These are phyloP conservation scores for Hydrozoanthus tunicans DNA, from an alignment of 64 coral and sea anemone genomes.

Conservation along the genomic window DNA sequence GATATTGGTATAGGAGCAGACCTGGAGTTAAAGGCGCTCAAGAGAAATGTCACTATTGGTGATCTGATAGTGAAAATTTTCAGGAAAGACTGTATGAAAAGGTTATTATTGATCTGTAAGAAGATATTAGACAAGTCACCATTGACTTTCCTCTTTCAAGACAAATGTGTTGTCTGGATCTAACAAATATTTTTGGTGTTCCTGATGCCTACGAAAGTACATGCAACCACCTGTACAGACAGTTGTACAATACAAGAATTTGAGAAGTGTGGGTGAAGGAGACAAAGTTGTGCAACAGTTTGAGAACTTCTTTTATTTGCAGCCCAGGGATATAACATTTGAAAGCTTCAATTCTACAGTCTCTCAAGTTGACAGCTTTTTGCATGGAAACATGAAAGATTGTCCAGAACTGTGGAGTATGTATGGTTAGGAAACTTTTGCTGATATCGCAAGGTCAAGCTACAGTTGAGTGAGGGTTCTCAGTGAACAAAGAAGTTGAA, in stretches of 20 bases:
- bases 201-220: slow-evolving; percentile 1
- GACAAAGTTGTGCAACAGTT: slow-evolving; percentile 53
- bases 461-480: slow-evolving; percentile 8
- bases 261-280: slow-evolving; percentile 54
- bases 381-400: slow-evolving; percentile 44
- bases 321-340: slow-evolving; percentile 22
- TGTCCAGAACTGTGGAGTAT: slow-evolving; percentile 58
- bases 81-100: slow-evolving; percentile 14
- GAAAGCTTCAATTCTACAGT: slow-evolving; percentile 44
- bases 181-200: slow-evolving; percentile 20
- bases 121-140: slow-evolving; percentile 2
- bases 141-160: background rate
- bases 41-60: slow-evolving; percentile 7
- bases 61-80: slow-evolving; percentile 12
- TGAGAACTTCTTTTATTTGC: slow-evolving; percentile 33
- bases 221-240: slow-evolving; percentile 9
- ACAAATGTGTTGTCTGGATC: slow-evolving; percentile 11
- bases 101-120: background rate
- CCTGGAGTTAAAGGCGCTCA: slow-evolving; percentile 5
- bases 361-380: slow-evolving; percentile 47
- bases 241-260: slow-evolving; percentile 13
- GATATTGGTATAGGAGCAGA: background rate
- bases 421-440: slow-evolving; percentile 30
- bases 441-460: slow-evolving; percentile 12
- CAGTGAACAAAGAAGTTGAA: slow-evolving; percentile 21